A percentile compares a stretch with the other conserved stretches of the same genome.
These are phyloP conservation scores for Whitmania pigra DNA, from an alignment of 1,140 invertebrate genomes.

Conservation along the genomic window DNA sequence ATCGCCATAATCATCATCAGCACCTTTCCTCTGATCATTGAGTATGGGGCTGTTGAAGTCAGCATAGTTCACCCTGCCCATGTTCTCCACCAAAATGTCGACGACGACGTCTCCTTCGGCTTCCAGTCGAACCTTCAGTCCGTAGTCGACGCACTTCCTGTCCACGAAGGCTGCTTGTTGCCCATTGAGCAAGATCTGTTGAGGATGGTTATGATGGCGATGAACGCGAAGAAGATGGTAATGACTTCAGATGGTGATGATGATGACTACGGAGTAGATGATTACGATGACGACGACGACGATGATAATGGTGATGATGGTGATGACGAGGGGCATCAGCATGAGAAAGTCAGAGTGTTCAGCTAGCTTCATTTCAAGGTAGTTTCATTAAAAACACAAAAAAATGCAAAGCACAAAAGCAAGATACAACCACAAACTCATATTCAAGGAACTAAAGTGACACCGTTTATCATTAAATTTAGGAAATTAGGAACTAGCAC, in stretches of 20 bases:
- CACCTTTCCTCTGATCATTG: slow-evolving; percentile 28
- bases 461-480: no score
- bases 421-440: no score
- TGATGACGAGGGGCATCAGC: no score
- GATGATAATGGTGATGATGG: no score
- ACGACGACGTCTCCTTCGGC: slow-evolving; percentile 33
- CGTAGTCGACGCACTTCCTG: neutral
- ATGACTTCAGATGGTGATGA: neutral
- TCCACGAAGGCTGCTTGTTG: slow-evolving; percentile 8
- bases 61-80: slow-evolving; percentile 48
- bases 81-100: slow-evolving; percentile 51
- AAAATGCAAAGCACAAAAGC: no score
- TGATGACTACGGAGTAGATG: neutral
- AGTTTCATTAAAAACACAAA: no score
- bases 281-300: no score
- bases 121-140: slow-evolving; percentile 2
- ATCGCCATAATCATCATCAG: neutral
- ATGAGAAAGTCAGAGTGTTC: no score
- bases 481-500: no score
- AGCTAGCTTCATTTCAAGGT: no score
- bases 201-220: no score
- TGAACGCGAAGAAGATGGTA: neutral
- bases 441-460: no score
- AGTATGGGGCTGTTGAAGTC: slow-evolving; percentile 36
- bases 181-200: slow-evolving; percentile 9